These are phyloP conservation scores for Numida meleagris DNA, from an alignment of 2,113 vertebrate genomes.

Conservation along the genomic window DNA sequence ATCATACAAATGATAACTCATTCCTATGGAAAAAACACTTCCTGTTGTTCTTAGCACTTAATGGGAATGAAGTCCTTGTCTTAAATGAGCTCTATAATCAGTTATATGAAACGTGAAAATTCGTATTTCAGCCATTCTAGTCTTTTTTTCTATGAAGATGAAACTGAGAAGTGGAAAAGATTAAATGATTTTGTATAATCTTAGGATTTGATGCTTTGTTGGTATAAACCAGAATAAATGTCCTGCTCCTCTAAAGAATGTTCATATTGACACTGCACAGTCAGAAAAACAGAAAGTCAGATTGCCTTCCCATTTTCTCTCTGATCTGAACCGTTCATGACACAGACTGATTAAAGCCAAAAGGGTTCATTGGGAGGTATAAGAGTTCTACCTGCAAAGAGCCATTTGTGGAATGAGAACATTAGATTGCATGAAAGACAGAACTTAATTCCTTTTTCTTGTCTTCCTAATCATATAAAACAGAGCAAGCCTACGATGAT, in stretches of 20 bases:
- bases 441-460: not conserved
- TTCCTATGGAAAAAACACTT: not conserved
- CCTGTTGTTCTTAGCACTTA: not conserved
- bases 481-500: not conserved
- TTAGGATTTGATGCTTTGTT: not conserved
- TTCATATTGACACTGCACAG: not conserved
- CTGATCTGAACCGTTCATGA: not conserved
- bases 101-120: not conserved
- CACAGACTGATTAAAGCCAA: not conserved
- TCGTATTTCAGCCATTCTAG: not conserved
- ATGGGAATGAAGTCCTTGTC: not conserved
- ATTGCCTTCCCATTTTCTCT: not conserved
- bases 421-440: not conserved
- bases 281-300: not conserved
- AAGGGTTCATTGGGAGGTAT: not conserved
- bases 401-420: not conserved
- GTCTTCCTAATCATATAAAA: slow-evolving; percentile 20
- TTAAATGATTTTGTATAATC: not conserved
- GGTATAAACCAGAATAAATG: not conserved
- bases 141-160: not conserved
- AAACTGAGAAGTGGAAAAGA: not conserved
- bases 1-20: not conserved
- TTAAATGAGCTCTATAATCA: not conserved
- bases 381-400: not conserved
- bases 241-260: not conserved